Evolutionary conservation across 2,113 vertebrate genomes (phyloP).

Genomic region (Solenodon paradoxus): DNA sequence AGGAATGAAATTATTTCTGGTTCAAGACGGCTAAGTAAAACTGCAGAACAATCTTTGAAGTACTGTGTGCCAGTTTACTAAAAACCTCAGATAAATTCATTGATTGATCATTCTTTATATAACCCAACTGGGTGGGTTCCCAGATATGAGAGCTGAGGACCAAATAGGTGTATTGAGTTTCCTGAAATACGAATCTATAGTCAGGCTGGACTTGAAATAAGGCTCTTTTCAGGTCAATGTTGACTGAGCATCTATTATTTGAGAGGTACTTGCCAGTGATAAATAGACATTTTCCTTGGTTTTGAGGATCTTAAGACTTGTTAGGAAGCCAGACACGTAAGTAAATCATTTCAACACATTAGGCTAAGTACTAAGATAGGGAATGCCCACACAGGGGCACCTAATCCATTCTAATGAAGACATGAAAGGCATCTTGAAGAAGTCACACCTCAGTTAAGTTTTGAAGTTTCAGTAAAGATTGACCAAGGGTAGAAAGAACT

Average conservation of each 20-base stretch:
- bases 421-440: not conserved
- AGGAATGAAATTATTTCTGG: not conserved
- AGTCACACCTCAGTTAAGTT: not conserved
- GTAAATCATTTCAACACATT: not conserved
- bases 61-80: not conserved
- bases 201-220: not conserved
- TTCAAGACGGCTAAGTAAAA: constrained; percentile 6
- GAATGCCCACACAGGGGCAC: not conserved
- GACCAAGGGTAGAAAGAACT: not conserved
- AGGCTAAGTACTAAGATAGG: not conserved
- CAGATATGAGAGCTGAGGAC: not conserved
- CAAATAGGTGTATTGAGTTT: not conserved
- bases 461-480: not conserved
- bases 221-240: not conserved
- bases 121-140: too few species aligned
- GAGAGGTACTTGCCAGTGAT: not conserved
- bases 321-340: not conserved
- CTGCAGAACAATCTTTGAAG: not conserved
- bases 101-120: not conserved
- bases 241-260: not conserved
- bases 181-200: not conserved
- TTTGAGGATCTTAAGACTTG: not conserved
- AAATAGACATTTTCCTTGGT: not conserved
- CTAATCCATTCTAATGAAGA: not conserved
- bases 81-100: not conserved